Evolutionary conservation across 2,113 vertebrate species (phyloP).

Genomic region (Corynorhinus townsendii): DNA sequence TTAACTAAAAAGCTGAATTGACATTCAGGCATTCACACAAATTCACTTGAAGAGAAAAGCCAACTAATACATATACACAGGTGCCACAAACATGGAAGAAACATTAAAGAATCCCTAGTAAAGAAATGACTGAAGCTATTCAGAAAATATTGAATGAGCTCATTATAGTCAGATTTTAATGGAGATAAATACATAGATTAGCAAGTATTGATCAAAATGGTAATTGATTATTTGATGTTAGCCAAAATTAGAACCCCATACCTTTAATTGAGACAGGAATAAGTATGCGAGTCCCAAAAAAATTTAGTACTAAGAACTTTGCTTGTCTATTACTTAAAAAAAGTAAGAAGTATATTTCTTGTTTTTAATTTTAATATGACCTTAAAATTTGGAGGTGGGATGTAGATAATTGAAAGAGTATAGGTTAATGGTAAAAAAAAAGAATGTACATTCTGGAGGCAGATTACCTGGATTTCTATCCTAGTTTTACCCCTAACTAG

Average conservation of each 20-base stretch:
- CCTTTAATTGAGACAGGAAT: background rate
- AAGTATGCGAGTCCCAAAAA: background rate
- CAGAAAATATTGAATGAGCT: background rate
- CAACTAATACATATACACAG: background rate
- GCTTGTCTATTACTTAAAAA: background rate
- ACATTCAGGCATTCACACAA: background rate
- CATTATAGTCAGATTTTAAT: background rate
- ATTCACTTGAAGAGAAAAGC: background rate
- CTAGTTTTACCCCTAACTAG: background rate
- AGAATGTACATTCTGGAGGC: background rate
- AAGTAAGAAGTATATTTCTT: background rate
- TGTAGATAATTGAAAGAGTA: background rate
- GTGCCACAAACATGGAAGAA: background rate
- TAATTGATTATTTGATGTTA: background rate
- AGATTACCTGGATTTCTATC: background rate
- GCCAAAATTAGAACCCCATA: background rate
- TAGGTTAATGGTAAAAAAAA: background rate
- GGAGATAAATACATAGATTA: background rate
- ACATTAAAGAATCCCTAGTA: background rate
- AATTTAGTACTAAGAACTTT: background rate
- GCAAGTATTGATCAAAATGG: background rate
- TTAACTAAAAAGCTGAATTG: background rate
- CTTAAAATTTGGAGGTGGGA: background rate
- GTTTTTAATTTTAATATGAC: background rate
- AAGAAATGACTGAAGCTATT: background rate